Conservation (phyloP, 2,113 vertebrate species). For the Scopus umbretta region DNA sequence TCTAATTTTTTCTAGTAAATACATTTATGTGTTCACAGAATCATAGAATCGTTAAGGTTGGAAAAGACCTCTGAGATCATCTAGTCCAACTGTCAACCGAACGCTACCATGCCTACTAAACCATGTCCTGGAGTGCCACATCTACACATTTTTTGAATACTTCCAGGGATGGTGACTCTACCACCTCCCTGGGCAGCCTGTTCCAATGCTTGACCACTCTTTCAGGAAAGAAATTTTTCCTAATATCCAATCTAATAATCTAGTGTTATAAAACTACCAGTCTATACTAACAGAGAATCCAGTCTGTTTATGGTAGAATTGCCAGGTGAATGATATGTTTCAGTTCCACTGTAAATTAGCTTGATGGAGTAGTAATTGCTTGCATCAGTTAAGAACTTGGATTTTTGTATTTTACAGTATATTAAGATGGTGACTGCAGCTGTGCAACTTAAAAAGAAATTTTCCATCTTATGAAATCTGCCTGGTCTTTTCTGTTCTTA, state of each 20-base stretch:
- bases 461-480: not conserved
- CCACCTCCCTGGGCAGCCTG: too few species aligned
- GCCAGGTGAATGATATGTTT: slow-evolving; percentile 1
- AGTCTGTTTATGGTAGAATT: not conserved
- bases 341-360: slow-evolving; percentile 3
- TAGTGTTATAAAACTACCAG: not conserved
- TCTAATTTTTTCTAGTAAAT: not conserved
- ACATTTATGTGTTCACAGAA: not conserved
- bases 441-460: not conserved
- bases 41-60: too few species aligned
- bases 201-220: too few species aligned
- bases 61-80: too few species aligned
- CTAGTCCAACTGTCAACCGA: too few species aligned
- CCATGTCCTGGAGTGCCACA: too few species aligned
- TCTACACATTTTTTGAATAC: too few species aligned
- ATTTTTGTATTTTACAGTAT: slow-evolving; percentile 4
- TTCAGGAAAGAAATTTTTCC: too few species aligned
- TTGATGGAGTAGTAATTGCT: slow-evolving; percentile 32
- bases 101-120: too few species aligned
- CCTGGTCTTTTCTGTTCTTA: not conserved
- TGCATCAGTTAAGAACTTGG: not conserved
- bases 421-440: not conserved
- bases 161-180: too few species aligned
- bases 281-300: not conserved
- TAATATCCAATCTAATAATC: too few species aligned